phyloP scores from a whole-genome alignment of 2,113 vertebrate species.

The Chaetodon trifascialis region DNA sequence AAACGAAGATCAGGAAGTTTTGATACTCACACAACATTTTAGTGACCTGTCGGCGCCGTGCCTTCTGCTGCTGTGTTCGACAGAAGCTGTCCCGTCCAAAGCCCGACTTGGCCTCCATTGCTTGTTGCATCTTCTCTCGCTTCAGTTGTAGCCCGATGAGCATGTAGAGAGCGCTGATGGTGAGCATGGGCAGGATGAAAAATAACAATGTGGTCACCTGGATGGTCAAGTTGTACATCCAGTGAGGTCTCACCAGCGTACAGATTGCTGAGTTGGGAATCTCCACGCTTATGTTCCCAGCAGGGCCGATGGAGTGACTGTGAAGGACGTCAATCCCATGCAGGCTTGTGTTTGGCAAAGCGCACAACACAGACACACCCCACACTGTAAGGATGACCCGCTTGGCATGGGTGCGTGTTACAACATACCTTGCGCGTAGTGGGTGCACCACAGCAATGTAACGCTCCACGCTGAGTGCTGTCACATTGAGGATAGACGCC shows the following conservation, averaged over 20 bases:
- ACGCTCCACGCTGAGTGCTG: slow-evolving; percentile 92
- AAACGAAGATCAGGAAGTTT: background rate
- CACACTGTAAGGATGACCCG: slow-evolving; percentile 89
- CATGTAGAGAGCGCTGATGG: slow-evolving; percentile 91
- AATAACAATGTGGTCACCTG: slow-evolving; percentile 92
- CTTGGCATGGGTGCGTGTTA: slow-evolving; percentile 90
- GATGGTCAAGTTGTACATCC: slow-evolving; percentile 91
- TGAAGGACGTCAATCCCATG: slow-evolving; percentile 86
- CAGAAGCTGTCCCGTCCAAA: slow-evolving; percentile 62
- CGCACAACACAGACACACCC: slow-evolving; percentile 88
- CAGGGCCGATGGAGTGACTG: slow-evolving; percentile 53
- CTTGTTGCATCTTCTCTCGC: slow-evolving; percentile 86
- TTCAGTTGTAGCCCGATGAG: slow-evolving; percentile 91
- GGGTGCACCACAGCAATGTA: slow-evolving; percentile 95
- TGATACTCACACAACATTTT: slow-evolving; percentile 96
- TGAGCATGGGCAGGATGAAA: slow-evolving; percentile 93
- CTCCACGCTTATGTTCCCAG: background rate
- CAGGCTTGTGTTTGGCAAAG: slow-evolving; percentile 95
- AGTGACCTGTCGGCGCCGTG: slow-evolving; percentile 89
- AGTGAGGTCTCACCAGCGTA: slow-evolving; percentile 84
- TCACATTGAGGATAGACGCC: slow-evolving; percentile 94
- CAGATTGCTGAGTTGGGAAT: slow-evolving; percentile 88
- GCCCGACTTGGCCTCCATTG: slow-evolving; percentile 75
- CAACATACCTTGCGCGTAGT: slow-evolving; percentile 90
- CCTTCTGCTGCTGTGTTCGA: slow-evolving; percentile 80